Base-by-base conservation (phyloP, 2,888 invertebrate species). In the Drosophila cracens region DNA sequence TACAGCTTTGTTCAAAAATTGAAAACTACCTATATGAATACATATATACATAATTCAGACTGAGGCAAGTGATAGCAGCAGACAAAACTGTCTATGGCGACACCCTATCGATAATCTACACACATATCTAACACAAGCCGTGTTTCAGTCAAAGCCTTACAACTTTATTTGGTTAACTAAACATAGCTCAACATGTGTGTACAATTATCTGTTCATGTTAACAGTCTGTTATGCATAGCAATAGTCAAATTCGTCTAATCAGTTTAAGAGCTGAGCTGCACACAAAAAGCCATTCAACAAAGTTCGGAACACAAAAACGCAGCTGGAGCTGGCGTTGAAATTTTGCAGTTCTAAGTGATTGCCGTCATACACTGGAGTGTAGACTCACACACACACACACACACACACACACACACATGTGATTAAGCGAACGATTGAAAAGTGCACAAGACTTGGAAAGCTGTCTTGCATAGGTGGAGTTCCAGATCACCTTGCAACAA, bases 281-380 rank as follows among this genome's bases (percentile, higher is more conserved):
- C 46, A 18, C 36, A 27, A 54, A 63, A 53, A 67, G 18, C 48
- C 60, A 64, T 64, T 21, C 69, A 68, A 57, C 57, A 52, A 25
- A 46, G 54, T 36, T 48, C 49, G 43, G 43, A 58, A 77, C 83
- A 82, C 53, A 70, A 72, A 84, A 83, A 70, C 83, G 29, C 83
- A 86, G 86, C 86, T 83, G 86, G 81, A 86, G 86, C 18, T 61
- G 74, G 85, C 60, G 81, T 76, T 78, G 73, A 78, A 78, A 70
- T 63, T 59, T 67, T 69, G 70, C 79, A 48, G 58, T 59, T 70
- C 65, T 62, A 43, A 79, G 29, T 63, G 61, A 82, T 66, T 29
- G 40, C 29, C 31, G 46, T 25, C 46, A 46, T 16, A 21, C 13
- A 25, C 25, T 16, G 46, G 13, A 16, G 21, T 46, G 46, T 21